Conservation (phyloP, 2,888 invertebrate genomes). For the Nowickia ferox region DNA sequence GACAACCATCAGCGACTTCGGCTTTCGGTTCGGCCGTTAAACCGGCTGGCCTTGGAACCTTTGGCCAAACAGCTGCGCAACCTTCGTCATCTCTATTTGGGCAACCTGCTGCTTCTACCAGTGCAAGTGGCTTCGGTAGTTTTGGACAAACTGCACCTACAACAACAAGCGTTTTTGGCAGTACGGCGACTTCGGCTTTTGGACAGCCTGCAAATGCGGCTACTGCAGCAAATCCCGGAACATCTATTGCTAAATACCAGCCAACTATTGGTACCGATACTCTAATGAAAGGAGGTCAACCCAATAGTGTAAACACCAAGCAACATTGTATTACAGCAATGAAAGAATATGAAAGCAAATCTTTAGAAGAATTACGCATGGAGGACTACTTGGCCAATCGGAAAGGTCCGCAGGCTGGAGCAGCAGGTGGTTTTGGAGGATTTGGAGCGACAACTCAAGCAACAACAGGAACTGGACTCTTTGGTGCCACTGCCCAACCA, state of each 20-base stretch:
- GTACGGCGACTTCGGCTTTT: slow-evolving; percentile 80
- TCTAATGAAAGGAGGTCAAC: slow-evolving; percentile 93
- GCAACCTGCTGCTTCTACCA: slow-evolving; percentile 82
- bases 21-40: slow-evolving; percentile 86
- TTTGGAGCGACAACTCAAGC: slow-evolving; percentile 82
- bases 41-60: slow-evolving; percentile 80
- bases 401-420: slow-evolving; percentile 87
- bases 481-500: slow-evolving; percentile 84
- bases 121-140: slow-evolving; percentile 84
- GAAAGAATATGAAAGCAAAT: slow-evolving; percentile 98
- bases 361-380: slow-evolving; percentile 95
- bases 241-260: slow-evolving; percentile 91
- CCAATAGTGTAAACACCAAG: slow-evolving; percentile 94
- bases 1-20: slow-evolving; percentile 84
- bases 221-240: slow-evolving; percentile 84
- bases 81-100: slow-evolving; percentile 85
- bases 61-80: slow-evolving; percentile 80
- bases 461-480: slow-evolving; percentile 81
- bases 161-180: slow-evolving; percentile 84
- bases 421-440: slow-evolving; percentile 77
- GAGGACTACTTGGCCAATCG: slow-evolving; percentile 97
- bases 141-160: slow-evolving; percentile 87
- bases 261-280: slow-evolving; percentile 95
- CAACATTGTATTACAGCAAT: slow-evolving; percentile 99
- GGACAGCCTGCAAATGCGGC: slow-evolving; percentile 78